Percentiles rank a stretch among this genome's conserved stretches.
Conservation (phyloP, 2,797 vertebrate genomes). For the Podarcis siculus region DNA sequence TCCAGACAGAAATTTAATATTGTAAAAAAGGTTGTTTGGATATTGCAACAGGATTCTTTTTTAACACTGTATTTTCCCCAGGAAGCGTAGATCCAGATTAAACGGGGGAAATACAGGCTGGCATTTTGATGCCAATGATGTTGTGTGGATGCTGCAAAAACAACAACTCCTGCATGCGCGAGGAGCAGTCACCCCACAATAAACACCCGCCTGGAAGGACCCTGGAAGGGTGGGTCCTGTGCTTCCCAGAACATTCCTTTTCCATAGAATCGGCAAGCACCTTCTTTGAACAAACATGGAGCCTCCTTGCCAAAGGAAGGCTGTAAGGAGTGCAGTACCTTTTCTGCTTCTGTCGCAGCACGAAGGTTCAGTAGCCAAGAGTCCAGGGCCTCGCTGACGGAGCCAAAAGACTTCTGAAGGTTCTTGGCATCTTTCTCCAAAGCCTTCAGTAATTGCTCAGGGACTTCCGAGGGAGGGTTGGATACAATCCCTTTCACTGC, state of each 20-base stretch:
- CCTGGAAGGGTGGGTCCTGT: background rate
- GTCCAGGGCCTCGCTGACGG: slow-evolving; percentile 79
- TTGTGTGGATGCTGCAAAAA: too few relatives aligned
- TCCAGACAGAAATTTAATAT: too few relatives aligned
- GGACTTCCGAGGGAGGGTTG: slow-evolving; percentile 84
- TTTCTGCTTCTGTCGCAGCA: slow-evolving; percentile 77
- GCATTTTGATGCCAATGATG: too few relatives aligned
- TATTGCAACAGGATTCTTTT: too few relatives aligned
- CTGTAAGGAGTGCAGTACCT: slow-evolving; percentile 76
- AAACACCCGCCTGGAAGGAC: background rate
- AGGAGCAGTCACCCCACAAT: background rate
- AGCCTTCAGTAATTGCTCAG: slow-evolving; percentile 88
- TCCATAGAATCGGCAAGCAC: background rate
- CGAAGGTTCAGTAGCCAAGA: slow-evolving; percentile 81
- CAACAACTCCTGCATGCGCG: too few relatives aligned
- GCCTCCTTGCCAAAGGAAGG: too few relatives aligned
- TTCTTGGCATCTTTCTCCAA: slow-evolving; percentile 92
- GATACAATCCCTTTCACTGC: slow-evolving; percentile 81
- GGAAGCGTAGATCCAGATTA: too few relatives aligned
- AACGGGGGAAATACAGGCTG: too few relatives aligned
- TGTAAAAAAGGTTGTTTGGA: too few relatives aligned
- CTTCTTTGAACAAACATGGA: background rate
- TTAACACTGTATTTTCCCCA: too few relatives aligned
- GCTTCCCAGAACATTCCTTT: background rate
- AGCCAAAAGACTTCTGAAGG: slow-evolving; percentile 86